phyloP scores from a whole-genome alignment of 2,888 invertebrate species.

The Stratiomys singularior region DNA sequence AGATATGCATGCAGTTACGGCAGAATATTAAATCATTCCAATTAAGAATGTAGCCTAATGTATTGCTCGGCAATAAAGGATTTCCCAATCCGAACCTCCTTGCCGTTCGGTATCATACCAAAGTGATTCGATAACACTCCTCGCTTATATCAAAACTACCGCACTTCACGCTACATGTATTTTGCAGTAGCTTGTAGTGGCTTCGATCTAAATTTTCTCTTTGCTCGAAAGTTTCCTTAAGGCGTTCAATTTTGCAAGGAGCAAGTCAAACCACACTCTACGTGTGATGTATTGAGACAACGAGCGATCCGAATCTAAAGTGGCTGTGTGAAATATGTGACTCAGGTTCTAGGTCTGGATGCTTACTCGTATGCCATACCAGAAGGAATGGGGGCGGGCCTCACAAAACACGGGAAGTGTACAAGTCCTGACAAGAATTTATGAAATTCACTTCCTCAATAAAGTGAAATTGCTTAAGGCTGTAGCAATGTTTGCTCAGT shows the following conservation, averaged over 20 bases:
- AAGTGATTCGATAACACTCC: background rate
- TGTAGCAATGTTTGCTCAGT: slow-evolving; percentile 47
- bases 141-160: background rate
- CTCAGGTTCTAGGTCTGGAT: slow-evolving; percentile 16
- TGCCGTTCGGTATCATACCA: background rate
- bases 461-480: slow-evolving; percentile 48
- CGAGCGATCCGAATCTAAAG: slow-evolving; percentile 22
- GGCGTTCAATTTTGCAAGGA: slow-evolving; percentile 21
- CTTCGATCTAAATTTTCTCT: slow-evolving; percentile 9
- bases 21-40: too few relatives aligned
- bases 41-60: too few relatives aligned
- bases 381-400: background rate
- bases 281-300: slow-evolving; percentile 21
- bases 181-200: background rate
- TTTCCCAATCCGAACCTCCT: too few relatives aligned
- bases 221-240: slow-evolving; percentile 15
- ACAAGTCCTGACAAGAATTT: slow-evolving; percentile 49
- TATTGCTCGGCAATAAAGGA: too few relatives aligned
- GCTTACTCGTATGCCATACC: background rate
- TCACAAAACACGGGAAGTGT: slow-evolving; percentile 38
- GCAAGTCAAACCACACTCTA: slow-evolving; percentile 17
- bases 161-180: too few relatives aligned
- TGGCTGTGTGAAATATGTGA: slow-evolving; percentile 34
- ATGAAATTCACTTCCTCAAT: slow-evolving; percentile 52
- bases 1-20: too few relatives aligned